These are phyloP conservation scores for Leptopilina drosophilae DNA, from an alignment of 2,888 invertebrate genomes.

Conservation along the genomic window DNA sequence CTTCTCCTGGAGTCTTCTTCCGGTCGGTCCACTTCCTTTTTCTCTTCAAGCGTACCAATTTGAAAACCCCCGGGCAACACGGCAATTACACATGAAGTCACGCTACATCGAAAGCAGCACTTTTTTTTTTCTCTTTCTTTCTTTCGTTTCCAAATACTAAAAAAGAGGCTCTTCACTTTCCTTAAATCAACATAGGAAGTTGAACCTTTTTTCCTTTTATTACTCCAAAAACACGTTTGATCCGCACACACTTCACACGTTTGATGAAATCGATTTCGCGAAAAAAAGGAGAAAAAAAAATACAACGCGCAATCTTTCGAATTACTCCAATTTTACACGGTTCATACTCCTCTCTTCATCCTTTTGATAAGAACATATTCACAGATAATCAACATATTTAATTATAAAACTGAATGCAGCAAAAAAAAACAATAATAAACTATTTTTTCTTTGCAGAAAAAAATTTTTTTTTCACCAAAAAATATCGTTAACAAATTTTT, in stretches of 20 bases:
- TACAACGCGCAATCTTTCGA: background rate
- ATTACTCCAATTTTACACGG: background rate
- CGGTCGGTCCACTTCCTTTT: slow-evolving; percentile 18
- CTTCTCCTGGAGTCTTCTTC: slow-evolving; percentile 13
- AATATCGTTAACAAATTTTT: no score
- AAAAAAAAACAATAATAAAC: no score
- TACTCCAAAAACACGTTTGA: background rate
- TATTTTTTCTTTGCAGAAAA: no score
- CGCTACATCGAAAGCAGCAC: slow-evolving; percentile 37
- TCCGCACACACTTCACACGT: slow-evolving; percentile 26
- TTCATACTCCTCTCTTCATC: background rate
- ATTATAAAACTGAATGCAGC: background rate
- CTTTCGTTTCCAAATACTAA: background rate
- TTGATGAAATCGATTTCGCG: background rate
- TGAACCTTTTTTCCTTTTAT: background rate
- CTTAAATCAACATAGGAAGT: slow-evolving; percentile 24
- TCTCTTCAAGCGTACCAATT: slow-evolving; percentile 31
- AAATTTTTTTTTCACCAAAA: no score
- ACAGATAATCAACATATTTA: background rate
- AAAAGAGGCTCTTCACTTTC: background rate
- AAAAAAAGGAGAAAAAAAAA: background rate
- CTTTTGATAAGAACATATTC: background rate
- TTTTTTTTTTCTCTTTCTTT: slow-evolving; percentile 1
- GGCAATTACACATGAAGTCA: slow-evolving; percentile 11
- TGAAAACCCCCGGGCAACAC: slow-evolving; percentile 25